Conservation (phyloP, 2,888 invertebrate species). For the Tuta absoluta region DNA sequence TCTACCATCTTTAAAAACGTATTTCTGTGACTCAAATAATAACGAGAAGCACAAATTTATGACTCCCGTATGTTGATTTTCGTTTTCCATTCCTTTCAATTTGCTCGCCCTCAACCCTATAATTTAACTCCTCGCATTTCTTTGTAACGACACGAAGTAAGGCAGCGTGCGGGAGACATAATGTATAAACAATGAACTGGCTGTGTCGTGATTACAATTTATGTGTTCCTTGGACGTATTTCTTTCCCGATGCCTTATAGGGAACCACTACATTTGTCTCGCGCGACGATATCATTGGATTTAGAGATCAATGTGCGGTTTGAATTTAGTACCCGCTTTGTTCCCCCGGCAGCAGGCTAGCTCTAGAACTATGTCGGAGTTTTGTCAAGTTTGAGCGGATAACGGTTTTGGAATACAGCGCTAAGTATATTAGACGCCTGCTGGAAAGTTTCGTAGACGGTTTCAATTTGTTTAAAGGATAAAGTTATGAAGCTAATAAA, state of each 20-base stretch:
- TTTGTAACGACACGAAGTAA: slow-evolving; percentile 16
- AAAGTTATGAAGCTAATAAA: background rate
- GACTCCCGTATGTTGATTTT: background rate
- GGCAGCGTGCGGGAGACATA: slow-evolving; percentile 12
- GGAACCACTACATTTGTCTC: slow-evolving; percentile 22
- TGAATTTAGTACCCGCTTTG: slow-evolving; percentile 21
- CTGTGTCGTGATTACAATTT: slow-evolving; percentile 27
- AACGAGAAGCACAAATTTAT: slow-evolving; percentile 1
- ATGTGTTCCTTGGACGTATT: slow-evolving; percentile 19
- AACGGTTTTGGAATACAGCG: slow-evolving; percentile 3
- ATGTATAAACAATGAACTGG: slow-evolving; percentile 28
- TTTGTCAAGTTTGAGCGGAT: slow-evolving; percentile 11
- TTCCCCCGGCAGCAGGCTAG: background rate
- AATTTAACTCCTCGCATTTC: background rate
- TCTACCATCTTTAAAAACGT: background rate
- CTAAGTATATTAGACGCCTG: slow-evolving; percentile 2
- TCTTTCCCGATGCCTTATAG: slow-evolving; percentile 17
- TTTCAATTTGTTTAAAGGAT: slow-evolving; percentile 3
- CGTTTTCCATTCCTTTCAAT: slow-evolving; percentile 1
- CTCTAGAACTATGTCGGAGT: slow-evolving; percentile 11
- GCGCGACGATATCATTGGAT: slow-evolving; percentile 18
- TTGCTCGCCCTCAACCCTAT: background rate
- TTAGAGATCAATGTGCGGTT: slow-evolving; percentile 22
- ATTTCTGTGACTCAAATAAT: background rate
- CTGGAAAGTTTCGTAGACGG: background rate